Percentiles rank a stretch among this genome's conserved stretches.
These are phyloP conservation scores for Volucella inflata DNA, from an alignment of 2,888 invertebrate species.

Conservation along the genomic window DNA sequence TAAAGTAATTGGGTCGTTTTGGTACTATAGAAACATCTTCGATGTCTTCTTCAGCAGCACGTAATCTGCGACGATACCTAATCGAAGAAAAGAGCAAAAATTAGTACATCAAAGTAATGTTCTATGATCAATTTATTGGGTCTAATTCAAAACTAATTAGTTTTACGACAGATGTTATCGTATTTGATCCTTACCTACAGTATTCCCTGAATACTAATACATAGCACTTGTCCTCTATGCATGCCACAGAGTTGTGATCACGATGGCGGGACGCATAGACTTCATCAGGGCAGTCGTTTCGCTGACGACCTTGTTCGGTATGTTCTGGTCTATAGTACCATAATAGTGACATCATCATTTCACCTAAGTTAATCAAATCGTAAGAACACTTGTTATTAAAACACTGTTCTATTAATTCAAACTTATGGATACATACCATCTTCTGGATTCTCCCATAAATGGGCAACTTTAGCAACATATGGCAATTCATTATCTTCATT, in stretches of 20 bases:
- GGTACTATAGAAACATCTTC: slow-evolving; percentile 91
- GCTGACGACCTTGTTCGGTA: slow-evolving; percentile 93
- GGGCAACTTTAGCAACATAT: slow-evolving; percentile 96
- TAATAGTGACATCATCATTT: slow-evolving; percentile 98
- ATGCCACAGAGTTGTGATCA: slow-evolving; percentile 97
- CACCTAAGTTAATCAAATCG: slow-evolving; percentile 86
- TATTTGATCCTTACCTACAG: slow-evolving; percentile 89
- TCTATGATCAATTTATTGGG: too few species aligned
- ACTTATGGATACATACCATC: slow-evolving; percentile 88
- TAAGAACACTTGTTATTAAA: neutral
- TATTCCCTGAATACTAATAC: slow-evolving; percentile 98
- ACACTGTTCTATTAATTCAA: neutral
- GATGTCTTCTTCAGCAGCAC: slow-evolving; percentile 91
- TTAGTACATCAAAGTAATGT: slow-evolving; percentile 1
- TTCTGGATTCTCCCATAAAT: slow-evolving; percentile 97
- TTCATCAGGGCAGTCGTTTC: slow-evolving; percentile 93
- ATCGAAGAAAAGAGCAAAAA: slow-evolving; percentile 29
- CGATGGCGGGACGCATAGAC: slow-evolving; percentile 98
- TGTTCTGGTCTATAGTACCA: slow-evolving; percentile 99
- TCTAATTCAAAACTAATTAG: neutral
- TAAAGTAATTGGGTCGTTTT: slow-evolving; percentile 86
- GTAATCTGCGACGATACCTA: slow-evolving; percentile 93
- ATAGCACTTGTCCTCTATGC: slow-evolving; percentile 98
- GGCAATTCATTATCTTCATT: slow-evolving; percentile 93
- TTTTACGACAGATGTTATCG: neutral